phyloP scores from a whole-genome alignment of 2,113 vertebrate species.

The Spheniscus mendiculus region DNA sequence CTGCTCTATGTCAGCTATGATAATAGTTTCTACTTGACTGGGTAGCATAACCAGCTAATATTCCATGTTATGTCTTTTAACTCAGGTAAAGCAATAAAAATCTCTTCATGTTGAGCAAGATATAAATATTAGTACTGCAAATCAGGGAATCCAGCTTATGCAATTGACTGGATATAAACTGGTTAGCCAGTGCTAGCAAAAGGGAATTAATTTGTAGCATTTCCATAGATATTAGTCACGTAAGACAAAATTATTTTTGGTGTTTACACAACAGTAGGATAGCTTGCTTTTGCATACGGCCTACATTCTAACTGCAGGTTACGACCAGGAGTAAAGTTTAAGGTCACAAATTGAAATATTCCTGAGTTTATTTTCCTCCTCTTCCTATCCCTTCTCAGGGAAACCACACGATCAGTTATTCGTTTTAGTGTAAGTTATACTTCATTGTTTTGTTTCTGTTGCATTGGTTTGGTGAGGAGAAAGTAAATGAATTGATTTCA shows the following conservation, averaged over 20 bases:
- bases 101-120: not conserved
- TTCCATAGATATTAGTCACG: not conserved
- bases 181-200: not conserved
- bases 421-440: not conserved
- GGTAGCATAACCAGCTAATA: not conserved
- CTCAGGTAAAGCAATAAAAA: not conserved
- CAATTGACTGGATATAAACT: not conserved
- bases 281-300: not conserved
- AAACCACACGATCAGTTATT: not conserved
- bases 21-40: not conserved
- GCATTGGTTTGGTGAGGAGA: not conserved
- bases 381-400: not conserved
- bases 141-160: not conserved
- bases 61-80: not conserved
- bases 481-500: not conserved
- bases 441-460: not conserved
- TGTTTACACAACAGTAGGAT: not conserved
- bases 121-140: not conserved
- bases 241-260: not conserved
- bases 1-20: not conserved
- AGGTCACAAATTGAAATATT: not conserved
- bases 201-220: not conserved
- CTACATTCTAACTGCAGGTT: not conserved
- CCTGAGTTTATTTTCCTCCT: not conserved
- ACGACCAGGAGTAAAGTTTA: not conserved